Percentiles rank a stretch among this genome's conserved stretches.
Conservation (phyloP, 2,797 vertebrate genomes). For the Onychomys leucogaster region DNA sequence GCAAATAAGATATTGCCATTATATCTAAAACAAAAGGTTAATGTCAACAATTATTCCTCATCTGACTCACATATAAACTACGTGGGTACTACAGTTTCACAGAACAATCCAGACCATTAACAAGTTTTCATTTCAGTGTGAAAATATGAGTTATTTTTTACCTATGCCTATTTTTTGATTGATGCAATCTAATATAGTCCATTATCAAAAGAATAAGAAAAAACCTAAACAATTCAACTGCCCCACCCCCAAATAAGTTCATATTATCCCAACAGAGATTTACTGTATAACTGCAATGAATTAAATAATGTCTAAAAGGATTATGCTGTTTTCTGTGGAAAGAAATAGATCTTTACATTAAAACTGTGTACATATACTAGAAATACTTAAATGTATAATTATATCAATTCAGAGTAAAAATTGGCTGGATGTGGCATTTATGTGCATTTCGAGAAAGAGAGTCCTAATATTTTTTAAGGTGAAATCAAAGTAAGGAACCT, state of each 20-base stretch:
- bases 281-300: not conserved
- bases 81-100: not conserved
- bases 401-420: not conserved
- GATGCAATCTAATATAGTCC: not conserved
- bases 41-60: not conserved
- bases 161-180: not conserved
- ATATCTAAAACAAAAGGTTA: not conserved
- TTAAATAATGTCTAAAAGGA: not conserved
- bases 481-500: not conserved
- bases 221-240: not conserved
- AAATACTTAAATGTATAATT: constrained; percentile 28
- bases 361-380: not conserved
- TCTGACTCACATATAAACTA: not conserved
- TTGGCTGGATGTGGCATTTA: not conserved
- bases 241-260: not conserved
- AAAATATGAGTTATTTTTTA: not conserved
- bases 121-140: not conserved
- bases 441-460: not conserved
- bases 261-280: not conserved
- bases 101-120: not conserved
- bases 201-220: not conserved
- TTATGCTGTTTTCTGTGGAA: not conserved
- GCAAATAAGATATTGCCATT: not conserved
- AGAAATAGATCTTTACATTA: not conserved
- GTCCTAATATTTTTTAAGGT: not conserved